Conservation (phyloP, 2,113 vertebrate species). For the Oncorhynchus tshawytscha region DNA sequence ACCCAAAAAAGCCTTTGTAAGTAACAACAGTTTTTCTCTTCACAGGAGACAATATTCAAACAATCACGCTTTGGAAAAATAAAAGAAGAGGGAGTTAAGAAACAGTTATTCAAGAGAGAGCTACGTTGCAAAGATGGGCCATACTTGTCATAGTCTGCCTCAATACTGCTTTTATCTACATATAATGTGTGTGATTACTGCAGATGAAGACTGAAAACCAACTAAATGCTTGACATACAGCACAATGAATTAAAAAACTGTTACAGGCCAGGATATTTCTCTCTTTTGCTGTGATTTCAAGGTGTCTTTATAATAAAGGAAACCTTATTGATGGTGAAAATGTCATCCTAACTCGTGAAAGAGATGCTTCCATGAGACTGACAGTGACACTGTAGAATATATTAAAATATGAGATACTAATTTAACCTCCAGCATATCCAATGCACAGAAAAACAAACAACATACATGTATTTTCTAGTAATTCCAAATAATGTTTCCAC, state of each 20-base stretch:
- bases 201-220: neutral
- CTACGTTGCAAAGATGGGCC: constrained; percentile 18
- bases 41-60: neutral
- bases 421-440: too few species aligned
- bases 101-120: constrained; percentile 18
- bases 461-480: too few species aligned
- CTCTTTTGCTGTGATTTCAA: constrained; percentile 15
- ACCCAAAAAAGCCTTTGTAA: neutral
- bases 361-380: neutral
- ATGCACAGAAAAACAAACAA: too few species aligned
- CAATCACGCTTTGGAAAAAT: neutral
- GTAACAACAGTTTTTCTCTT: neutral
- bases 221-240: neutral
- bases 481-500: too few species aligned
- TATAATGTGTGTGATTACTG: constrained; percentile 21
- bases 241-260: neutral
- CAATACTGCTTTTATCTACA: neutral
- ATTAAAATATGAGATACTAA: neutral
- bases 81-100: neutral
- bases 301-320: constrained; percentile 35
- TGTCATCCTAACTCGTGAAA: neutral
- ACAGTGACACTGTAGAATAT: neutral
- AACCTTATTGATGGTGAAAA: neutral
- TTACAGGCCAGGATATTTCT: neutral
- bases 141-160: constrained; percentile 1